A percentile compares a stretch with the other conserved stretches of the same genome.
Conservation (phyloP, 53 echinoderm and acorn worm genomes). For the Paracentrotus lividus region DNA sequence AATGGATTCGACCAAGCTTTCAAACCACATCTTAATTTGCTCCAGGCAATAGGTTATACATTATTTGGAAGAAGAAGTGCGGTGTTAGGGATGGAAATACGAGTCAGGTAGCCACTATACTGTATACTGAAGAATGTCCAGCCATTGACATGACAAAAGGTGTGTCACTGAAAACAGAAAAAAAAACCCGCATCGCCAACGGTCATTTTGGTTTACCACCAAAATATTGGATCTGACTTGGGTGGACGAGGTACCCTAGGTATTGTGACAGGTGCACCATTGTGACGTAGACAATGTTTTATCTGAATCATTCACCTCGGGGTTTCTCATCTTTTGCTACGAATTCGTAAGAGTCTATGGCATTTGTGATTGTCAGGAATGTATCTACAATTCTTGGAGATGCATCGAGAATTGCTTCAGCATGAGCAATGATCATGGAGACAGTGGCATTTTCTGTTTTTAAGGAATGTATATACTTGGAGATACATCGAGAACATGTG, state of each 20-base stretch:
- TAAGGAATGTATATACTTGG: not conserved
- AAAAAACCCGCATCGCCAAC: not conserved
- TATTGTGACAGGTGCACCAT: slow-evolving; percentile 13
- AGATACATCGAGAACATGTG: not conserved
- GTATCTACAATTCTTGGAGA: not conserved
- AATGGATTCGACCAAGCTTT: not conserved
- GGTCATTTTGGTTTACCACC: slow-evolving; percentile 15
- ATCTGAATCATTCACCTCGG: slow-evolving; percentile 6
- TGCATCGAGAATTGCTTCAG: not conserved
- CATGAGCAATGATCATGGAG: not conserved
- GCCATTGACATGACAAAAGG: not conserved
- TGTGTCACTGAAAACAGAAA: not conserved
- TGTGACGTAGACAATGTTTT: slow-evolving; percentile 1
- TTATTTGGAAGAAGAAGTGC: slow-evolving; percentile 5
- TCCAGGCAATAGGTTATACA: slow-evolving; percentile 10
- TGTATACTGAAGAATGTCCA: not conserved
- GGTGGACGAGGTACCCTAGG: not conserved
- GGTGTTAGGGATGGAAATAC: not conserved
- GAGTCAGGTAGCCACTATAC: not conserved
- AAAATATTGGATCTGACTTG: slow-evolving; percentile 22
- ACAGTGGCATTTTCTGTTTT: slow-evolving; percentile 4
- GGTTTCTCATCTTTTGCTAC: not conserved
- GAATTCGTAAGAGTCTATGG: slow-evolving; percentile 14
- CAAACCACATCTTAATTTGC: not conserved
- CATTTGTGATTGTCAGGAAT: not conserved